Evolutionary conservation across 2,113 vertebrate species (phyloP).

Genomic region (Pardalotus punctatus): DNA sequence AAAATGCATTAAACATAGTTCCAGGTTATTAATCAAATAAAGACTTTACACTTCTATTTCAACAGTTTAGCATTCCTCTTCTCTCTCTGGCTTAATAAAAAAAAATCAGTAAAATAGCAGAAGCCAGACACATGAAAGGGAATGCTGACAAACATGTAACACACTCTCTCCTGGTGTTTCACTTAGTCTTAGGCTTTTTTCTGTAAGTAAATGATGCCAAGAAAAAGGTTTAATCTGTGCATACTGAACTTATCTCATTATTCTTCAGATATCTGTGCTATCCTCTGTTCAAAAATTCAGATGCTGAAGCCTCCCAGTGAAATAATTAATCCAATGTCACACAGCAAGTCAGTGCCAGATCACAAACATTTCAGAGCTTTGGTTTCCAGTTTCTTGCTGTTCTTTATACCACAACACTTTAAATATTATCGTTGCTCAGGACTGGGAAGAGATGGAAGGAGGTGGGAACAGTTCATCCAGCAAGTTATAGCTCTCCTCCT

Average conservation of each 20-base stretch:
- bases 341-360: neutral
- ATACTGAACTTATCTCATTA: neutral
- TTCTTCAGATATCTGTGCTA: neutral
- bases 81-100: neutral
- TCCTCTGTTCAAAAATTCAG: neutral
- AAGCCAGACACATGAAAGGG: neutral
- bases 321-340: neutral
- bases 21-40: neutral
- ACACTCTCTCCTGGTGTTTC: neutral
- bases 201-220: neutral
- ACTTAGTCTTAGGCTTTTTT: neutral
- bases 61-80: neutral
- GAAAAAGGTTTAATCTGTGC: neutral
- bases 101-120: neutral
- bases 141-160: conserved; percentile 16
- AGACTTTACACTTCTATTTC: neutral
- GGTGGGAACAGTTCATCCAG: neutral
- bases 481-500: neutral
- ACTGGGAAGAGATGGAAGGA: neutral
- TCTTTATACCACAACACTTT: neutral
- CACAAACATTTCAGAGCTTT: neutral
- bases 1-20: neutral
- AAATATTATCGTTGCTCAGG: neutral
- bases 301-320: neutral
- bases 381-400: neutral